These are phyloP conservation scores for Bombus haemorrhoidalis DNA, from an alignment of 1,140 invertebrate species.

Conservation along the genomic window DNA sequence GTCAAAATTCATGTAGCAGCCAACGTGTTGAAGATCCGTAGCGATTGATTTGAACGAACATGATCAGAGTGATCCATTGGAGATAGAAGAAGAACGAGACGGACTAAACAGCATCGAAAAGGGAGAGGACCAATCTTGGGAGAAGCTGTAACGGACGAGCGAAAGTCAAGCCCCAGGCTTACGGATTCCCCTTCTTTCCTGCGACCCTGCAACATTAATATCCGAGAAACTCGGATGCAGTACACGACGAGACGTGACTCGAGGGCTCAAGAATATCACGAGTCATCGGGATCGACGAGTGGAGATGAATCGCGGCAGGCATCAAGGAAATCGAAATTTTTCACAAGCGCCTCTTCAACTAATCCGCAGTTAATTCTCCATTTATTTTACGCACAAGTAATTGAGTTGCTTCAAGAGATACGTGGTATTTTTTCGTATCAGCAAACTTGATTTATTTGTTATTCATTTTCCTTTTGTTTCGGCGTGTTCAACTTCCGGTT, in stretches of 20 bases:
- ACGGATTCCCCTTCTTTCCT: conserved; percentile 39
- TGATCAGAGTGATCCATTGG: conserved; percentile 5
- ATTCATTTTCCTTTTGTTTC: too few species aligned
- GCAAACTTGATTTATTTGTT: too few species aligned
- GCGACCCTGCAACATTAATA: conserved; percentile 65
- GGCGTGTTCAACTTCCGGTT: neutral
- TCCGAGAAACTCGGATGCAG: conserved; percentile 68
- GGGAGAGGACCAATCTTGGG: conserved; percentile 54
- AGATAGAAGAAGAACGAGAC: conserved; percentile 60
- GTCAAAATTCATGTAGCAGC: too few species aligned
- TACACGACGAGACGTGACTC: conserved; percentile 53
- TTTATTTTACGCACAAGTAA: neutral
- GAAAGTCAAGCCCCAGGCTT: conserved; percentile 74
- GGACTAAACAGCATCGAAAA: conserved; percentile 53
- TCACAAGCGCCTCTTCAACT: neutral
- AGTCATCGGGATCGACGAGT: conserved; percentile 49
- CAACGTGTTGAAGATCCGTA: too few species aligned
- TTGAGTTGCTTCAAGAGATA: too few species aligned
- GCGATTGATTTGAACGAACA: neutral
- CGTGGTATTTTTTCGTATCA: too few species aligned
- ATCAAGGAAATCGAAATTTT: conserved; percentile 51
- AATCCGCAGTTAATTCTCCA: neutral
- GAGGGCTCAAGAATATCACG: conserved; percentile 36
- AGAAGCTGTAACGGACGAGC: conserved; percentile 68
- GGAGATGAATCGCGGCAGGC: neutral